Evolutionary conservation across 2,113 vertebrate genomes (phyloP).

Genomic region (Apteryx mantelli): DNA sequence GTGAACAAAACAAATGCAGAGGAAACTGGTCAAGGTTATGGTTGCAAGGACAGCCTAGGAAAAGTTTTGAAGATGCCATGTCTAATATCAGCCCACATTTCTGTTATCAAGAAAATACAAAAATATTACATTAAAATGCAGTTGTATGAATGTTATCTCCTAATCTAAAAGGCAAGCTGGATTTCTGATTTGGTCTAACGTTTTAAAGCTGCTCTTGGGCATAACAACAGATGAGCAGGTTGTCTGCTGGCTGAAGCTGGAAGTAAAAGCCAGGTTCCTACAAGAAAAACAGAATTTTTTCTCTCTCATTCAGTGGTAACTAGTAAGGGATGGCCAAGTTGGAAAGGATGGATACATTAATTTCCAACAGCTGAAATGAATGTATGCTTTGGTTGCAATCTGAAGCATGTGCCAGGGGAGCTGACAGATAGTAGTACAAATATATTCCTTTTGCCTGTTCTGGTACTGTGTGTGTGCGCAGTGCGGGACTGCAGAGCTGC

Average conservation of each 20-base stretch:
- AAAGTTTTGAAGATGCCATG: background rate
- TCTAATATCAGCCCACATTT: background rate
- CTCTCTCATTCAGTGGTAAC: background rate
- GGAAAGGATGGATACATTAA: background rate
- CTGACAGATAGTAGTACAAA: background rate
- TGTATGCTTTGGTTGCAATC: background rate
- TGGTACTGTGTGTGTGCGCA: background rate
- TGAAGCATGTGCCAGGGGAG: background rate
- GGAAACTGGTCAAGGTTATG: background rate
- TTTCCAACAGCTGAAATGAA: background rate
- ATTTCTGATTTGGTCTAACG: background rate
- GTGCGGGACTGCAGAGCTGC: background rate
- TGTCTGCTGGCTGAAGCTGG: background rate
- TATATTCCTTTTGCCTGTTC: background rate
- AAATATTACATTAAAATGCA: accelerated
- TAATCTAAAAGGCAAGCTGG: background rate
- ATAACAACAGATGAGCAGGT: background rate
- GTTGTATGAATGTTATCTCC: background rate
- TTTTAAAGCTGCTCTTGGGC: background rate
- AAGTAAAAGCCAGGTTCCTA: background rate
- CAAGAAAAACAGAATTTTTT: background rate
- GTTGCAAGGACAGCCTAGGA: background rate
- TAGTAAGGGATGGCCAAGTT: background rate
- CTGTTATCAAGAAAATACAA: background rate
- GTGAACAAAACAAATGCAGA: background rate